Conservation (phyloP, 23 tunicate genomes). For the Halocynthia aurantium region DNA sequence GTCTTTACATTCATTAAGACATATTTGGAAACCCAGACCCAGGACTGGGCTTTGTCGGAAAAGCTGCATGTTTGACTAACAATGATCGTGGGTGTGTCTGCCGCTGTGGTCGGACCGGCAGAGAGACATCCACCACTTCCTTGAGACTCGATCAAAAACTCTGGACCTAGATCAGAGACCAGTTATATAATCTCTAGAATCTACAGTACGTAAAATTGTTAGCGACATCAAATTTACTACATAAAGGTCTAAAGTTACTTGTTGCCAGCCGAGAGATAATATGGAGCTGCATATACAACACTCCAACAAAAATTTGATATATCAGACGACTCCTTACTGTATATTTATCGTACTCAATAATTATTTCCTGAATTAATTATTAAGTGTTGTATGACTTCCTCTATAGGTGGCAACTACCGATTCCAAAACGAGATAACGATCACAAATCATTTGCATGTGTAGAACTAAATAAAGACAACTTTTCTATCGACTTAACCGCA, state of each 20-base stretch:
- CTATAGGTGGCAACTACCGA: no score
- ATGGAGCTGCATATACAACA: neutral
- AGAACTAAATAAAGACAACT: no score
- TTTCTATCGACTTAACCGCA: no score
- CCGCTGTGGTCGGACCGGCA: neutral
- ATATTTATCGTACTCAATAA: no score
- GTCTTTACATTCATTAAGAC: constrained; percentile 32
- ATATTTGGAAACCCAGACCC: constrained; percentile 70
- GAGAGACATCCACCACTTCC: constrained; percentile 39
- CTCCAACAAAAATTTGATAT: neutral
- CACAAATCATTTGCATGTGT: no score
- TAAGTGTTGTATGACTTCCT: no score
- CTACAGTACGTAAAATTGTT: neutral
- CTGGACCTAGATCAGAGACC: constrained; percentile 45
- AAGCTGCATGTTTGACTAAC: constrained; percentile 17
- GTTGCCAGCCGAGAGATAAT: no score
- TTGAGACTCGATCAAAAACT: constrained; percentile 51
- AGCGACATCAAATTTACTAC: neutral
- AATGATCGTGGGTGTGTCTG: constrained; percentile 14
- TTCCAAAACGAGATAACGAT: no score
- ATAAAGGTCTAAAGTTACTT: no score
- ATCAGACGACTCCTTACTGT: neutral
- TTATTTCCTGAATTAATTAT: no score
- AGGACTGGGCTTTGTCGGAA: constrained; percentile 27
- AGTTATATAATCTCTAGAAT: neutral